A percentile compares a stretch with the other conserved stretches of the same genome.
phyloP scores from a whole-genome alignment of 2,888 invertebrate species.

The Lysandra coridon region DNA sequence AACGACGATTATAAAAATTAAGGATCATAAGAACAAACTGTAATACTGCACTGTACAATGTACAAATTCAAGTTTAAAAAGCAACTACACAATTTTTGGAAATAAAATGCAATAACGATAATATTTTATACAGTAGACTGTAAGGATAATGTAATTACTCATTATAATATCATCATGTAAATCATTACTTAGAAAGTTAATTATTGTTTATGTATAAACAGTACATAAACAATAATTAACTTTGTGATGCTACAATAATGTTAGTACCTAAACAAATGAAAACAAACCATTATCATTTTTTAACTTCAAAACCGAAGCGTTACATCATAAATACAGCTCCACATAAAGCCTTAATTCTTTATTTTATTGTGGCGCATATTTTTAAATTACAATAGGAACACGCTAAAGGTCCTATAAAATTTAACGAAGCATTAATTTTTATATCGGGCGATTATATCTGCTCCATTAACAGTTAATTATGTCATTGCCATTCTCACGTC shows the following conservation, averaged over 20 bases:
- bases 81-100: no score
- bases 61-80: no score
- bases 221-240: neutral
- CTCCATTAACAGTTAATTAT: constrained; percentile 13
- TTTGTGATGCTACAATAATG: no score
- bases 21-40: no score
- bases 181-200: neutral
- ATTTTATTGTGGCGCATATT: neutral
- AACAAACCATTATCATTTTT: neutral
- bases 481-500: constrained; percentile 6
- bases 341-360: neutral
- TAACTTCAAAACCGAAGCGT: neutral
- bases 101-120: no score
- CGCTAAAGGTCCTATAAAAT: constrained; percentile 13
- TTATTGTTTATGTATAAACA: neutral
- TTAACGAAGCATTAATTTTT: constrained; percentile 17
- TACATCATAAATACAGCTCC: neutral
- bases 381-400: constrained; percentile 3
- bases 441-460: constrained; percentile 16
- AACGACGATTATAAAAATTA: no score
- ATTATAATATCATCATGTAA: neutral
- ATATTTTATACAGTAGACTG: no score
- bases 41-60: no score
- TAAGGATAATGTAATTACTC: no score
- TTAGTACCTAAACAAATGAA: neutral